phyloP scores from a whole-genome alignment of 2,797 vertebrate genomes.

The Catostomus latipinnis region DNA sequence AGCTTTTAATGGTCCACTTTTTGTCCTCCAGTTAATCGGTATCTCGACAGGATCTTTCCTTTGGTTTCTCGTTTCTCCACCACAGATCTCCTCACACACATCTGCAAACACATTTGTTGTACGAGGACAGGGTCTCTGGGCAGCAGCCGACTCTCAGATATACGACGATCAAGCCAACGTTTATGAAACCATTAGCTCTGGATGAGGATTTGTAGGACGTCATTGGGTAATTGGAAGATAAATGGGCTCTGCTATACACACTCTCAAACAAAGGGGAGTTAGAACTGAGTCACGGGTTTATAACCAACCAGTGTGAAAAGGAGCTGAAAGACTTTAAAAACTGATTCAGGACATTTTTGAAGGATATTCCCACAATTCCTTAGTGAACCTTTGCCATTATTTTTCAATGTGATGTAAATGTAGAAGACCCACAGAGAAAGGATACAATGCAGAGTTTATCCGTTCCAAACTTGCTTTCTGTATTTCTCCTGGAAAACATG shows the following conservation, averaged over 20 bases:
- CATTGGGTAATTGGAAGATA: background rate
- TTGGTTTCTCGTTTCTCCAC: background rate
- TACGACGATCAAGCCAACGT: background rate
- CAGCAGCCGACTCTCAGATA: background rate
- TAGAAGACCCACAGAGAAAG: background rate
- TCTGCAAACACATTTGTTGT: constrained; percentile 68
- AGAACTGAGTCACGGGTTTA: background rate
- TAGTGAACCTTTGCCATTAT: background rate
- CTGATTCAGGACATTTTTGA: background rate
- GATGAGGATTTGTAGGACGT: constrained; percentile 12
- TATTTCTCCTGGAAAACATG: no score
- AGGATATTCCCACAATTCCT: background rate
- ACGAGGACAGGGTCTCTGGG: constrained; percentile 31
- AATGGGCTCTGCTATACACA: background rate
- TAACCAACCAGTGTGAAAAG: background rate
- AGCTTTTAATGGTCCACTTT: constrained; percentile 12
- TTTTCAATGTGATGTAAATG: background rate
- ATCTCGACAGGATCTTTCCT: constrained; percentile 40
- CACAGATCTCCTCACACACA: constrained; percentile 1
- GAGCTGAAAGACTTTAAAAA: background rate
- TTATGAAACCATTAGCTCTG: background rate
- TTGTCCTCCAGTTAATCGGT: constrained; percentile 45
- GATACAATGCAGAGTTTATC: background rate
- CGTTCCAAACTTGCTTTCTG: background rate
- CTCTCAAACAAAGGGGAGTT: background rate